Base-by-base conservation (phyloP, 1,140 invertebrate species). In the Dendroctonus valens region DNA sequence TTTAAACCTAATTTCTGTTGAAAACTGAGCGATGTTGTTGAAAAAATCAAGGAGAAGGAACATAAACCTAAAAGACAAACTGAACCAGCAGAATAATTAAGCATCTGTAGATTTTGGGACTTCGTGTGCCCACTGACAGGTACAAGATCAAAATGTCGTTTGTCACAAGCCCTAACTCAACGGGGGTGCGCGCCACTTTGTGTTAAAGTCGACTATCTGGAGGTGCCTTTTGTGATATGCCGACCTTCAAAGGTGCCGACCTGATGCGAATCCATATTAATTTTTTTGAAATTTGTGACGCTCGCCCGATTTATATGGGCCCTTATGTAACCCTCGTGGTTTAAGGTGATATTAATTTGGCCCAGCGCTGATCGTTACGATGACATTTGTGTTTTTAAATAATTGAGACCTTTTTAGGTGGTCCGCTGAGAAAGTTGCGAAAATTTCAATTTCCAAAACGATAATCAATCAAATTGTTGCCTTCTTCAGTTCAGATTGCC, bases 251-350 rank as follows among this genome's bases (percentile, higher is more conserved):
- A 61, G 52, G 52, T 11, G 46, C 58, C 65, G 58, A 58, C 52
- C 57, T 38, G 59, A 67, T 67, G 59, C 48, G 59, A 67, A 61
- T 59, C 57, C 50, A 67, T 54, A 52, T 67, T 65, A 57, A 65
- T 57, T 65, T 65, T 65, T 65, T 67, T 59, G 48, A 37, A 60
- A 67, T 61, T 67, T 62, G 65, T 67, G 59, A 60, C 59, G 65
- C 64, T 66, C 46, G 57, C 55, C 50, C 62, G 14, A 44, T 37
- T 59, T 66, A 46, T 59, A 54, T 7, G 59, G 40, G 37, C 55
- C 8, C 48, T 62, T 38, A 41, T 46, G 39, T 52, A 62, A 51
- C 37, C 41, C 44, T 58, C 15, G 15, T 58, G 55, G 14, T 42
- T 42, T 58, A 42, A 58, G 55, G 41, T 42, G 39, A 58, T 58